These are phyloP conservation scores for Copsychus sechellarum DNA, from an alignment of 2,113 vertebrate genomes.

Conservation along the genomic window DNA sequence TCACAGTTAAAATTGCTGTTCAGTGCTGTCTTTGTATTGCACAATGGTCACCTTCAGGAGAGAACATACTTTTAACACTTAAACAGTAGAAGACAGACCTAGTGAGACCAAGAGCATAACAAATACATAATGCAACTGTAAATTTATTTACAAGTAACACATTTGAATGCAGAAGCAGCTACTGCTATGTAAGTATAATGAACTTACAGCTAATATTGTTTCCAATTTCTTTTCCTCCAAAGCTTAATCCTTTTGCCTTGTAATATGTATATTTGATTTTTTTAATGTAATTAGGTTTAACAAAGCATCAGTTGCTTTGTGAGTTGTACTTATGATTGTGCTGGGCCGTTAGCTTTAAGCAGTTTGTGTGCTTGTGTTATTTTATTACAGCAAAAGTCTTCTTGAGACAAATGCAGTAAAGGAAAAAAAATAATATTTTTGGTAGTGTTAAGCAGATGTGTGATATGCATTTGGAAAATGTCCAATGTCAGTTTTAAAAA, in stretches of 20 bases:
- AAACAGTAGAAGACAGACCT: neutral
- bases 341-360: slow-evolving; percentile 43
- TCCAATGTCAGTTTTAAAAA: neutral
- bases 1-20: neutral
- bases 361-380: slow-evolving; percentile 42
- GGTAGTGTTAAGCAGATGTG: slow-evolving; percentile 46
- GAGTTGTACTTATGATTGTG: neutral
- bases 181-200: neutral
- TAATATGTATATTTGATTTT: slow-evolving; percentile 58
- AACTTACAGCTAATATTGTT: slow-evolving; percentile 19
- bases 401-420: neutral
- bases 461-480: slow-evolving; percentile 33
- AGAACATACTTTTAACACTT: neutral
- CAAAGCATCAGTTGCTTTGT: slow-evolving; percentile 42
- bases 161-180: slow-evolving; percentile 25
- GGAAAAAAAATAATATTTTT: neutral
- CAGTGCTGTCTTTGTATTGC: neutral
- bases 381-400: slow-evolving; percentile 18
- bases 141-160: neutral
- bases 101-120: slow-evolving; percentile 5
- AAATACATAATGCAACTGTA: slow-evolving; percentile 7
- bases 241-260: slow-evolving; percentile 54
- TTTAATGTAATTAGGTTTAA: slow-evolving; percentile 47
- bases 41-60: neutral
- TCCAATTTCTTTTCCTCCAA: slow-evolving; percentile 42